phyloP scores from a whole-genome alignment of 2,888 invertebrate species.

The Aleiodes testaceus region DNA sequence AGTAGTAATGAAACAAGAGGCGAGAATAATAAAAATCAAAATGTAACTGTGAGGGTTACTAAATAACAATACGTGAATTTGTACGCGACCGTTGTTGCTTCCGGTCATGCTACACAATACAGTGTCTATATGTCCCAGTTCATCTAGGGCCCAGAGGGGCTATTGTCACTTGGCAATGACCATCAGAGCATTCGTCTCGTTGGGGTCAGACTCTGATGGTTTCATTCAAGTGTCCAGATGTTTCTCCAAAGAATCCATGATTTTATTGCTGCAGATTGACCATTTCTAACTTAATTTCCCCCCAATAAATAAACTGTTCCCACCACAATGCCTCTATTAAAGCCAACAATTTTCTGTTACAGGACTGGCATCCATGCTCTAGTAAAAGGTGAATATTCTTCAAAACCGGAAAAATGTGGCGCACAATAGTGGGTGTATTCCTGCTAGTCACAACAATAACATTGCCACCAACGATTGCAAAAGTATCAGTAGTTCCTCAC shows the following conservation, averaged over 20 bases:
- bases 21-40: slow-evolving; percentile 64
- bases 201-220: slow-evolving; percentile 1
- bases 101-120: slow-evolving; percentile 57
- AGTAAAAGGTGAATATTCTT: slow-evolving; percentile 58
- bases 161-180: slow-evolving; percentile 35
- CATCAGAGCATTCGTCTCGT: slow-evolving; percentile 12
- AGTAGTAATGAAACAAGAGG: slow-evolving; percentile 49
- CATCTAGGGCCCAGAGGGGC: slow-evolving; percentile 6
- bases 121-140: neutral
- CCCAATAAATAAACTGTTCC: too few relatives aligned
- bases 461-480: slow-evolving; percentile 47
- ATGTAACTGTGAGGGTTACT: slow-evolving; percentile 67
- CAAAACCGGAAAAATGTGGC: slow-evolving; percentile 62
- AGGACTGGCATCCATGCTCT: slow-evolving; percentile 62
- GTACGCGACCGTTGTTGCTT: slow-evolving; percentile 69
- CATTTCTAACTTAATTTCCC: too few relatives aligned
- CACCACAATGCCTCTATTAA: neutral
- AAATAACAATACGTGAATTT: slow-evolving; percentile 71
- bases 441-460: slow-evolving; percentile 54
- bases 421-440: slow-evolving; percentile 56
- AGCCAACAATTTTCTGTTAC: slow-evolving; percentile 20
- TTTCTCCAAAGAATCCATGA: neutral
- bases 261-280: neutral
- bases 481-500: slow-evolving; percentile 83
- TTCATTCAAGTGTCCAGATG: slow-evolving; percentile 9